Base-by-base conservation (phyloP, 2,888 invertebrate species). In the Mimachlamys varia region DNA sequence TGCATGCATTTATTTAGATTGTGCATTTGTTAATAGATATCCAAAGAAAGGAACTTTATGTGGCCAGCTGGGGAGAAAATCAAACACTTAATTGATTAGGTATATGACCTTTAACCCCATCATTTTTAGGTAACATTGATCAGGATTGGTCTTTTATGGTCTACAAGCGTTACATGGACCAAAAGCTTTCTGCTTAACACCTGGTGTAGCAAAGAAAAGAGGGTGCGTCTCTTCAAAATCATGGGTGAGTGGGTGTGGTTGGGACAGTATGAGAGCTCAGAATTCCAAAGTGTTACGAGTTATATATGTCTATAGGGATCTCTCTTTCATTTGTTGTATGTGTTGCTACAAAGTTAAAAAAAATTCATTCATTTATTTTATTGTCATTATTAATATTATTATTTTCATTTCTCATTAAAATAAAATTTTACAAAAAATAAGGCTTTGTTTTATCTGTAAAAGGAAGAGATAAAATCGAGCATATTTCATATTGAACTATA, bases 371-470 rank as follows among this genome's bases (percentile, higher is more conserved):
- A 76, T 76, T 76, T 76, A 76, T 76, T 76, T 76, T 76, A 76
- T 76, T 76, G 76, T 76, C 76, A 76, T 76, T 76, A 76, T 76
- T 76, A 76, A 76, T 76, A 76, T 76, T 33, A 76, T 76, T 76
- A 76, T 76, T 76, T n/a, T 76, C 76, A 76, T 76, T 76, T 76
- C 76, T 76, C 76, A 76, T 76, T 76, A 76, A 33, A 76, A 76
- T 76, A 76, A 76, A 76, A 76, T 76, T 76, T 76, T 76, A 76
- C 76, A 76, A 76, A 76, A 76, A 27, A 62, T 22, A 22, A n/a
- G n/a, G 22, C 22, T 62, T 62, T 22, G 62, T 62, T 62, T 22
- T 62, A 62, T 62, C n/a, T 62, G 53, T 53, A 53, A 19, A 2
- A 53, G 1, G 1, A 53, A 53, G 53, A 53, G 1, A 44, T 44